phyloP scores from a whole-genome alignment of 1,140 invertebrate genomes.

The Pseudomyrmex concolor region DNA sequence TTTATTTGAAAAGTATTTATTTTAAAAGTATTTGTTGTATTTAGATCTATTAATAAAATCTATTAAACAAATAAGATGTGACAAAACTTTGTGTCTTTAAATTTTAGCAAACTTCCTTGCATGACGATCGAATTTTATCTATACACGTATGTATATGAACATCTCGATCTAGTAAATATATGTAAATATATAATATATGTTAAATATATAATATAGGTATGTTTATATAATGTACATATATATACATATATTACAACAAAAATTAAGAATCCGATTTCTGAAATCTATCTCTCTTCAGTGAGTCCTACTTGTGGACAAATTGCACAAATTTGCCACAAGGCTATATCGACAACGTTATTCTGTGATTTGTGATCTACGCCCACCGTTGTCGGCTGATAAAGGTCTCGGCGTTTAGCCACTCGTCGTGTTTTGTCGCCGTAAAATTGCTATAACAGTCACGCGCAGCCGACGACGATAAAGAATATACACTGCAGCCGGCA shows the following conservation, averaged over 20 bases:
- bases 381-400: constrained; percentile 59
- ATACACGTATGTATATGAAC: no score
- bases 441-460: constrained; percentile 6
- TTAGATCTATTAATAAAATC: background rate
- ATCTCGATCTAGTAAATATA: no score
- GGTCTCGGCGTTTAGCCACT: background rate
- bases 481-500: background rate
- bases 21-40: background rate
- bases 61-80: no score
- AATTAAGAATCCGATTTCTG: background rate
- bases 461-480: constrained; percentile 22
- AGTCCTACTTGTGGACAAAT: background rate
- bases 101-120: no score
- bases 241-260: no score
- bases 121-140: no score
- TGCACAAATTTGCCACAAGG: background rate
- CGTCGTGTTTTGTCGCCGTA: constrained; percentile 6
- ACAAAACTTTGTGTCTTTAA: no score
- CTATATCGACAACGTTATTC: background rate
- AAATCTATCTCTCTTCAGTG: constrained; percentile 10
- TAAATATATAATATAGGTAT: no score
- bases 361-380: constrained; percentile 60
- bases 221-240: no score
- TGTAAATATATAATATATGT: background rate
- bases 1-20: background rate